Base-by-base conservation (phyloP, 1,140 invertebrate genomes). In the Gryon sp. region DNA sequence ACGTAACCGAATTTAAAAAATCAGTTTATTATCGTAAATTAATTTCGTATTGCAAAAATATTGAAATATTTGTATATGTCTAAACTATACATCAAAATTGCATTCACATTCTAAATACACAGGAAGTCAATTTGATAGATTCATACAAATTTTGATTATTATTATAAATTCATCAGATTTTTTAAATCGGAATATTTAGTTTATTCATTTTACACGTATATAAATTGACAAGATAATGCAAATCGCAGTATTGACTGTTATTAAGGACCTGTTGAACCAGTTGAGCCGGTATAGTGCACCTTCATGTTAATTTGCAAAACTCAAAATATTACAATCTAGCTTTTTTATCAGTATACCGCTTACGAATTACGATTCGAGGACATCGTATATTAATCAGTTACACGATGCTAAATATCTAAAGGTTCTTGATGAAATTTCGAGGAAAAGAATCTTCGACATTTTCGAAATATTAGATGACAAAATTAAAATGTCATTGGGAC, bases 181-280 rank as follows among this genome's bases (percentile, higher is more conserved):
- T 59, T 32, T 32, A 45, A 69, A 59, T 69, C 22, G 26, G 18
- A 50, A 68, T 52, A 30, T 46, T 36, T n/a, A 20, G n/a, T 28
- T 45, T 53, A 14, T 16, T 50, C 32, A 59, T 45, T 53, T 55
- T 55, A 55, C 19, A 36, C n/a, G n/a, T 18, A 12, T 19, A 19
- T 32, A 38, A 57, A 57, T 32, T 57, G 41, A 52, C 45, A 38
- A 46, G 41, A 38, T 68, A 52, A 69, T 69, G 43, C 36, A 41
- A 60, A 70, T 60, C 7, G 26, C n/a, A n/a, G 40, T 1, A 12
- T 32, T 36, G 55, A 45, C 45, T 62, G 46, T 70, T 70, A 70
- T 62, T 60, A 70, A 70, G 53, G 66, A 46, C 26, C 46, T 9
- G 46, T 15, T 53, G 46, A 53, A 70, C 66, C 55, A 59, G 53